phyloP scores from a whole-genome alignment of 2,888 invertebrate species.

The Rhodophaea formosa region DNA sequence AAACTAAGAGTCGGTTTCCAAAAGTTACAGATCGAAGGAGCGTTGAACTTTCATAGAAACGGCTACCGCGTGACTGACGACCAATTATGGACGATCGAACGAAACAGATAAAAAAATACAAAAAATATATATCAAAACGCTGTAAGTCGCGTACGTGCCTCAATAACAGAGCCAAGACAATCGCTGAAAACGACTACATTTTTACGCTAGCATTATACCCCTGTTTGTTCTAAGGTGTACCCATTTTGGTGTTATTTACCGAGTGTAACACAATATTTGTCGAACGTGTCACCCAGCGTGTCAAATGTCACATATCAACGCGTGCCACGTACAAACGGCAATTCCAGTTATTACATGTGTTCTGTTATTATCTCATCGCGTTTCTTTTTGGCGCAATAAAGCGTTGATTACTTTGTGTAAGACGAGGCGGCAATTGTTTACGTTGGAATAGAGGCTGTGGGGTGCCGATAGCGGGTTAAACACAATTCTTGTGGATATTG shows the following conservation, averaged over 20 bases:
- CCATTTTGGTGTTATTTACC: conserved; percentile 71
- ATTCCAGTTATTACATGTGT: conserved; percentile 73
- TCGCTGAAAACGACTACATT: conserved; percentile 64
- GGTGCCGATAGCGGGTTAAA: conserved; percentile 61
- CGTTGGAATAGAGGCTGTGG: conserved; percentile 58
- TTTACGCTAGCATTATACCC: conserved; percentile 59
- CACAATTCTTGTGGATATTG: conserved; percentile 18
- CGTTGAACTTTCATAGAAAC: conserved; percentile 1
- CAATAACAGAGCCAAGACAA: conserved; percentile 55
- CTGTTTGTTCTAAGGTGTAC: conserved; percentile 59
- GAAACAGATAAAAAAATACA: background rate
- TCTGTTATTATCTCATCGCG: conserved; percentile 63
- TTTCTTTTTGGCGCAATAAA: conserved; percentile 73
- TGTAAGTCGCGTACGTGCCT: conserved; percentile 64
- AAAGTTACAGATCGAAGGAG: background rate
- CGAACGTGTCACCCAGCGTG: conserved; percentile 74
- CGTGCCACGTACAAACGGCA: conserved; percentile 69
- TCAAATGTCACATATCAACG: conserved; percentile 73
- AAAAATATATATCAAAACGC: conserved; percentile 40
- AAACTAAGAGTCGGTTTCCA: background rate
- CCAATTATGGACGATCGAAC: background rate
- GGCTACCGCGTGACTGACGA: background rate
- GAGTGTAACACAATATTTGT: conserved; percentile 76
- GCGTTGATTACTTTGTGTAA: conserved; percentile 66
- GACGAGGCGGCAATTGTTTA: conserved; percentile 53